These are phyloP conservation scores for Carettochelys insculpta DNA, from an alignment of 2,113 vertebrate genomes.

Conservation along the genomic window DNA sequence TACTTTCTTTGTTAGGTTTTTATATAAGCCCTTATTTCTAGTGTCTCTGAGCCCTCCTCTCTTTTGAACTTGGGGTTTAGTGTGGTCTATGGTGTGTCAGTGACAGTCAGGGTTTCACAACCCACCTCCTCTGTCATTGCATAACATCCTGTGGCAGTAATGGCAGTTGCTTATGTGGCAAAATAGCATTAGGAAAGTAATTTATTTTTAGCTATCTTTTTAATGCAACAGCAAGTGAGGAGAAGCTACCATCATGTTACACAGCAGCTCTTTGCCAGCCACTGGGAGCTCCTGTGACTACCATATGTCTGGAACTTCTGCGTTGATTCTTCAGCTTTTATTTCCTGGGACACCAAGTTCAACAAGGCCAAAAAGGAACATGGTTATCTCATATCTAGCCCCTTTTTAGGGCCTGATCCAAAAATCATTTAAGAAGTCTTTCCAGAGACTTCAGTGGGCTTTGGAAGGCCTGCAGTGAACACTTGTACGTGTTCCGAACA, in stretches of 20 bases:
- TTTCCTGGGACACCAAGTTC: not conserved
- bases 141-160: not conserved
- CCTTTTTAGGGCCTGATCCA: not conserved
- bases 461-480: not conserved
- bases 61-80: not conserved
- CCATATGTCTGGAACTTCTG: not conserved
- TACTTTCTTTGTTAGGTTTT: not conserved
- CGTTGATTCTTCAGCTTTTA: not conserved
- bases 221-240: not conserved
- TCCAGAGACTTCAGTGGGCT: not conserved
- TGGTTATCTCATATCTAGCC: not conserved
- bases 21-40: not conserved
- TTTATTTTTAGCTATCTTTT: not conserved
- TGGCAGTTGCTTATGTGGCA: not conserved
- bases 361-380: accelerated
- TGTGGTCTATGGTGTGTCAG: not conserved
- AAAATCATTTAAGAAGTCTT: not conserved
- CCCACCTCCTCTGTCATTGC: not conserved
- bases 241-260: not conserved
- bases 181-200: not conserved
- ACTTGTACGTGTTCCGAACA: not conserved
- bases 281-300: not conserved
- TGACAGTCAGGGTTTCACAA: not conserved
- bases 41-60: not conserved
- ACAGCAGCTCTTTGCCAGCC: not conserved